These are phyloP conservation scores for Baronia brevicornis DNA, from an alignment of 2,888 invertebrate species.

Conservation along the genomic window DNA sequence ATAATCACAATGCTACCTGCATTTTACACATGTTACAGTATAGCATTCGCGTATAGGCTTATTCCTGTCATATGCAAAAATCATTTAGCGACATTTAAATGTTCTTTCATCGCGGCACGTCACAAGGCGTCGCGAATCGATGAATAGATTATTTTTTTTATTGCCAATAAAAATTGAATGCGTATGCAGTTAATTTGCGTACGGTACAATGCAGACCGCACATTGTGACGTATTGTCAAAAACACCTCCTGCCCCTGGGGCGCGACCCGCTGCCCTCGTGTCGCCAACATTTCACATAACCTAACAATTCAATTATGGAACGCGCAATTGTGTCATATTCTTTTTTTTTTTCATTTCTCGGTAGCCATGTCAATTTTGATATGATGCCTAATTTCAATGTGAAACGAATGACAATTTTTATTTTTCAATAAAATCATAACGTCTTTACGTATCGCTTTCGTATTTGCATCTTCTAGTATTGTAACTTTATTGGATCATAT, in stretches of 20 bases:
- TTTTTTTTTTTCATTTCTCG: conserved; percentile 29
- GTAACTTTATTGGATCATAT: conserved; percentile 61
- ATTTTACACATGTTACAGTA: conserved; percentile 28
- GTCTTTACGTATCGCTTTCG: conserved; percentile 51
- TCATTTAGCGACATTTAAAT: conserved; percentile 68
- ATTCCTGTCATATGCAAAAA: conserved; percentile 67
- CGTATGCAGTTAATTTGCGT: conserved; percentile 67
- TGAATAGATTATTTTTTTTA: conserved; percentile 60
- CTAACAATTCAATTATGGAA: conserved; percentile 39
- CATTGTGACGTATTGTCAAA: conserved; percentile 41
- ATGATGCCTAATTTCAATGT: conserved; percentile 54
- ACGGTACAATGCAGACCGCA: conserved; percentile 61
- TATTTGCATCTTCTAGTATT: conserved; percentile 60
- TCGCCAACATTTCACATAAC: conserved; percentile 25
- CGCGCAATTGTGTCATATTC: conserved; percentile 24
- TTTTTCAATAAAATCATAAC: conserved; percentile 20
- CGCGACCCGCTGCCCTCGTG: conserved; percentile 65
- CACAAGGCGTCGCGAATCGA: conserved; percentile 53
- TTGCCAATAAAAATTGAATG: conserved; percentile 66
- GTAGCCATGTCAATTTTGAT: conserved; percentile 54
- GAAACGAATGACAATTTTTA: conserved; percentile 25
- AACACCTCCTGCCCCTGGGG: conserved; percentile 46
- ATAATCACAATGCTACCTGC: conserved; percentile 28
- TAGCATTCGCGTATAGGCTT: conserved; percentile 21
- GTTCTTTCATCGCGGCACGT: conserved; percentile 59